A percentile compares a stretch with the other conserved stretches of the same genome.
These are phyloP conservation scores for Perodicticus potto DNA, from an alignment of 2,797 vertebrate species.

Conservation along the genomic window DNA sequence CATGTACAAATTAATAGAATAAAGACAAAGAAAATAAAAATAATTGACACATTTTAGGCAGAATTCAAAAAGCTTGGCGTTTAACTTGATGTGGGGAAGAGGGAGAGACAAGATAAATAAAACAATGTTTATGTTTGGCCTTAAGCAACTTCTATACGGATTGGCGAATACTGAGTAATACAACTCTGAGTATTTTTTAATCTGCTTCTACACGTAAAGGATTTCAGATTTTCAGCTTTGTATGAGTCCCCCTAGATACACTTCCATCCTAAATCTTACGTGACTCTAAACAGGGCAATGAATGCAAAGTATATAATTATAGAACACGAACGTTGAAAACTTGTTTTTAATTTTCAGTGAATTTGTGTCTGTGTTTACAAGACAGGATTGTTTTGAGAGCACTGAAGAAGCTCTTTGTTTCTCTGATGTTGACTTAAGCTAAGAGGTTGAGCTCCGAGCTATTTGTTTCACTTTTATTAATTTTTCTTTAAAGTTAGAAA, in stretches of 20 bases:
- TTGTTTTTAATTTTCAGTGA: neutral
- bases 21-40: neutral
- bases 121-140: neutral
- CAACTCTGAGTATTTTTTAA: neutral
- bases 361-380: neutral
- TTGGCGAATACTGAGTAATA: neutral
- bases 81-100: neutral
- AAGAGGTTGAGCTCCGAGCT: neutral
- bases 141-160: neutral
- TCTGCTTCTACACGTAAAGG: neutral
- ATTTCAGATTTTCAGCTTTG: neutral
- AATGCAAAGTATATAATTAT: neutral
- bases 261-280: neutral
- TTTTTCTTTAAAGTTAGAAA: neutral
- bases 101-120: neutral
- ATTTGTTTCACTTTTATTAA: neutral
- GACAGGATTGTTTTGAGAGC: neutral
- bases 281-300: no score
- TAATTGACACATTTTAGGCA: neutral
- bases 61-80: neutral
- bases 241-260: neutral
- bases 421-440: neutral
- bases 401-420: neutral
- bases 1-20: neutral
- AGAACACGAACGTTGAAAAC: neutral